Conservation (phyloP, 1,140 invertebrate genomes). For the Formica exsecta region DNA sequence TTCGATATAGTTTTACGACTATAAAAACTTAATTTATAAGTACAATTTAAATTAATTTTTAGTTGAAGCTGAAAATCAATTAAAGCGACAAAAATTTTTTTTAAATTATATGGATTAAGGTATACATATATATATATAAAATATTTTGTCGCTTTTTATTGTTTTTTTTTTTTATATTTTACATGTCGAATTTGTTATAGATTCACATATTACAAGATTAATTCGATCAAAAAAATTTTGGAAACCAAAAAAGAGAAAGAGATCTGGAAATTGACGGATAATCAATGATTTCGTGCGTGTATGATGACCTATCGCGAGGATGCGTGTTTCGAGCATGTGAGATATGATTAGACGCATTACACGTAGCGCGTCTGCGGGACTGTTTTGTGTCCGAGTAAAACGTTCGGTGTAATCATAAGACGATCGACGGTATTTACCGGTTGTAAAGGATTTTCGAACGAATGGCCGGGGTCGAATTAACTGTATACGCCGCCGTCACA, state of each 20-base stretch:
- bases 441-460: slow-evolving; percentile 41
- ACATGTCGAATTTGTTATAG: background rate
- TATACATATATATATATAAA: too few species aligned
- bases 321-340: background rate
- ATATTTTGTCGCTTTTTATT: too few species aligned
- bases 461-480: slow-evolving; percentile 40
- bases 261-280: background rate
- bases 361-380: slow-evolving; percentile 10
- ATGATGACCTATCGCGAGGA: slow-evolving; percentile 20
- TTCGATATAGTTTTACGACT: too few species aligned
- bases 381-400: slow-evolving; percentile 48
- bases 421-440: slow-evolving; percentile 7
- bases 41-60: background rate
- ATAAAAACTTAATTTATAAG: background rate
- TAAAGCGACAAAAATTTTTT: background rate
- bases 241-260: background rate
- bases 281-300: slow-evolving; percentile 19
- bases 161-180: background rate
- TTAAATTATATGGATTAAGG: too few species aligned
- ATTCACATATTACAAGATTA: background rate
- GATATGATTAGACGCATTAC: slow-evolving; percentile 33
- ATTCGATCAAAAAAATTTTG: background rate
- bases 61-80: background rate
- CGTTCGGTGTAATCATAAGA: slow-evolving; percentile 40
- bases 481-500: slow-evolving; percentile 27